Evolutionary conservation across 2,888 invertebrate species (phyloP), one percentile per base, ranked within the genome.

Genomic region (Macrosiphum euphorbiae): DNA sequence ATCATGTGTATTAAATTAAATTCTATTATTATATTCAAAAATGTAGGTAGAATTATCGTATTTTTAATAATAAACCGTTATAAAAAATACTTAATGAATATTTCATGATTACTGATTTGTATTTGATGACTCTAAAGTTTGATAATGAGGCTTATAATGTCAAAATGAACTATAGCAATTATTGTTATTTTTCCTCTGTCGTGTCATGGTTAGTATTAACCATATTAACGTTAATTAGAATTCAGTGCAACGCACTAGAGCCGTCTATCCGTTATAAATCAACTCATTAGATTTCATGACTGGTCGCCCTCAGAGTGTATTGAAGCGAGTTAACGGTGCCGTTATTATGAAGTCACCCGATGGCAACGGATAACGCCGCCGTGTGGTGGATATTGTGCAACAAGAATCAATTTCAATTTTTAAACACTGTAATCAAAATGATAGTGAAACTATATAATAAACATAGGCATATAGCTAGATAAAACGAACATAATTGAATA

Each of bases 231-330:
- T 61, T 90, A 90, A 90, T 90, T 94, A 67, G 28, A 90, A 94
- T 94, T 78, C 94, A 94, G 87, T 41, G 61, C 85, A 44, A 61
- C 92, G 28, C 67, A 28, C 78, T 89, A 58, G 28, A 78, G 41
- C 35, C 28, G 67, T 86, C 90, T 78, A 52, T 90, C 90, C 61
- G 90, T 94, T 94, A 90, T 94, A 47, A 94, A 85, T 67, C 86
- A 41, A 44, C 90, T 94, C 94, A 90, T 94, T 94, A 87, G 90
- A 89, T 94, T 94, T 94, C 94, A 90, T 86, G 94, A 94, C 94
- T 67, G 89, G 93, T 93, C 90, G 93, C 93, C 93, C 47, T 61
- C 58, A 47, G 55, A 44, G 50, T 90, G 61, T 90, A 90, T 90
- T 44, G 94, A 94, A 87, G 90, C 90, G 87, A 90, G 89, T 93